A percentile compares a stretch with the other conserved stretches of the same genome.
phyloP scores from a whole-genome alignment of 2,888 invertebrate genomes.

The Atherix ibis region DNA sequence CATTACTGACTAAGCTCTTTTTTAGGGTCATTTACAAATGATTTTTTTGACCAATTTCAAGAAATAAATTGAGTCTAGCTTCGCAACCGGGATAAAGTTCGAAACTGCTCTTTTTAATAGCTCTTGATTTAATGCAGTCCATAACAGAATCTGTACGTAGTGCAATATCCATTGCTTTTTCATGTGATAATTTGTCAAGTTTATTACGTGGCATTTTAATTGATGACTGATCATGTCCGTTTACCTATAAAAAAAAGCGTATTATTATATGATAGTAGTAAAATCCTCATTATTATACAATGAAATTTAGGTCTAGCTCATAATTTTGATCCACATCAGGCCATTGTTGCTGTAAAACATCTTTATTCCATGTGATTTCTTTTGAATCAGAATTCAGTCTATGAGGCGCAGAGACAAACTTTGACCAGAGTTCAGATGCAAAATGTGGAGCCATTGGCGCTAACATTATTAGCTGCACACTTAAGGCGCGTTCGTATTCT shows the following conservation, averaged over 20 bases:
- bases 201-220: conserved; percentile 37
- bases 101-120: conserved; percentile 27
- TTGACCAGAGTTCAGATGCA: conserved; percentile 80
- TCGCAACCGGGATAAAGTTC: conserved; percentile 31
- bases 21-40: no score
- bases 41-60: no score
- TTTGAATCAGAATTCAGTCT: conserved; percentile 33
- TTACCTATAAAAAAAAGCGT: conserved; percentile 29
- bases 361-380: conserved; percentile 48
- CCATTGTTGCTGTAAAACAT: conserved; percentile 63
- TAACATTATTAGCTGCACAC: conserved; percentile 64
- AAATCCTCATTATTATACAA: conserved; percentile 35
- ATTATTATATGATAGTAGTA: conserved; percentile 3
- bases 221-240: conserved; percentile 35
- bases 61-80: conserved; percentile 28
- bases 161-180: conserved; percentile 38
- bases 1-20: no score
- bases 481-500: conserved; percentile 66
- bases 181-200: conserved; percentile 36
- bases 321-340: conserved; percentile 56
- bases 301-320: conserved; percentile 46
- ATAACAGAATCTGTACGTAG: conserved; percentile 31
- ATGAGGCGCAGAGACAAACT: conserved; percentile 48
- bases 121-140: conserved; percentile 25
- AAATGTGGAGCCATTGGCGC: conserved; percentile 85